Conservation (phyloP, 2,888 invertebrate genomes). For the Nomada ferruginata region DNA sequence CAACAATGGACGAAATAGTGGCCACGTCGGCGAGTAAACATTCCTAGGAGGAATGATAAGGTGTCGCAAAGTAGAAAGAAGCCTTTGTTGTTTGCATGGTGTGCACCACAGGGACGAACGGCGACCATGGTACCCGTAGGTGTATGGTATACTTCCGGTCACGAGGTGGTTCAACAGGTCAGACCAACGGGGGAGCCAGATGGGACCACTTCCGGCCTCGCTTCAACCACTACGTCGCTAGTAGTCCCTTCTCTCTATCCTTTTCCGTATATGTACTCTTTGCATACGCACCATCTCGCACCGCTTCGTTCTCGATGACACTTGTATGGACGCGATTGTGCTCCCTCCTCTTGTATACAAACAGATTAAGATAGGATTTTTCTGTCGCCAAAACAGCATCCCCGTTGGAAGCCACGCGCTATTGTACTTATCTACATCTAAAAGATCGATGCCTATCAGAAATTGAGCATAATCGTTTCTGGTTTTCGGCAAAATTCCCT, state of each 20-base stretch:
- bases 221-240: conserved; percentile 53
- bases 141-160: conserved; percentile 83
- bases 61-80: conserved; percentile 76
- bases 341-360: conserved; percentile 18
- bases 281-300: conserved; percentile 18
- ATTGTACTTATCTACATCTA: too few species aligned
- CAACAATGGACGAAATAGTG: conserved; percentile 37
- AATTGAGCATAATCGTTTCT: too few species aligned
- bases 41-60: conserved; percentile 69
- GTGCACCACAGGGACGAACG: conserved; percentile 47
- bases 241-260: conserved; percentile 38
- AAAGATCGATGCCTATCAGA: too few species aligned
- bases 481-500: too few species aligned
- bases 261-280: conserved; percentile 19
- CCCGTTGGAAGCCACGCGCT: too few species aligned
- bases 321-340: conserved; percentile 22
- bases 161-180: conserved; percentile 84
- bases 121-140: conserved; percentile 74
- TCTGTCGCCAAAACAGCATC: too few species aligned
- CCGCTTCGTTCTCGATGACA: conserved; percentile 20
- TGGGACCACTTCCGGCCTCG: conserved; percentile 83
- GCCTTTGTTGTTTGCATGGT: conserved; percentile 79
- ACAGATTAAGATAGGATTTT: conserved; percentile 26
- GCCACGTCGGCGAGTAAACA: conserved; percentile 61
- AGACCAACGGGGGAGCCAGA: conserved; percentile 83